Evolutionary conservation across 2,888 invertebrate species (phyloP).

Genomic region (Oscheius onirici): DNA sequence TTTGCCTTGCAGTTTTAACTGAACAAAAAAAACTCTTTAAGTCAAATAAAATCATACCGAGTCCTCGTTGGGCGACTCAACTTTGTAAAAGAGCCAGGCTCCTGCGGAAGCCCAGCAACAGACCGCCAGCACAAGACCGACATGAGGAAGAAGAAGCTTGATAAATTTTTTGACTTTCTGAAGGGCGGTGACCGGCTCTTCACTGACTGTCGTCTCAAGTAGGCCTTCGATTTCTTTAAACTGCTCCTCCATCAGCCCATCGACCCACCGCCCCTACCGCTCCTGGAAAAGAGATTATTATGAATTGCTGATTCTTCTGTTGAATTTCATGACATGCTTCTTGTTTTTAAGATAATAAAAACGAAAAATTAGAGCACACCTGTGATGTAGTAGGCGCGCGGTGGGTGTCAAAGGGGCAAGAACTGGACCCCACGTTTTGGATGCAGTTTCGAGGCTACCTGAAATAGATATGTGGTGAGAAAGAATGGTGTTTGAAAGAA

Average conservation of each 20-base stretch:
- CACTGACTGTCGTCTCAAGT: slow-evolving; percentile 30
- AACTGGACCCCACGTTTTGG: slow-evolving; percentile 27
- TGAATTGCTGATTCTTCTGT: background rate
- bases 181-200: slow-evolving; percentile 32
- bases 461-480: background rate
- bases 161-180: slow-evolving; percentile 57
- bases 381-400: slow-evolving; percentile 28
- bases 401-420: slow-evolving; percentile 29
- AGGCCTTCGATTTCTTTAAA: slow-evolving; percentile 56
- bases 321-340: background rate
- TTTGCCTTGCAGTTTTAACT: slow-evolving; percentile 60
- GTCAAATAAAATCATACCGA: slow-evolving; percentile 18
- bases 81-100: slow-evolving; percentile 67
- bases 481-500: too few species aligned
- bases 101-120: slow-evolving; percentile 69
- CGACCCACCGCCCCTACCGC: slow-evolving; percentile 28
- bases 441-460: slow-evolving; percentile 14
- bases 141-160: slow-evolving; percentile 69
- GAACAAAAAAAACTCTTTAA: slow-evolving; percentile 7
- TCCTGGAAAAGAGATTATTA: slow-evolving; percentile 5
- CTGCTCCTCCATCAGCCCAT: slow-evolving; percentile 50
- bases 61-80: slow-evolving; percentile 71
- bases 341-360: background rate
- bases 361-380: background rate
- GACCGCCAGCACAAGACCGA: slow-evolving; percentile 68